phyloP scores from a whole-genome alignment of 2,113 vertebrate species.

The Heptranchias perlo region DNA sequence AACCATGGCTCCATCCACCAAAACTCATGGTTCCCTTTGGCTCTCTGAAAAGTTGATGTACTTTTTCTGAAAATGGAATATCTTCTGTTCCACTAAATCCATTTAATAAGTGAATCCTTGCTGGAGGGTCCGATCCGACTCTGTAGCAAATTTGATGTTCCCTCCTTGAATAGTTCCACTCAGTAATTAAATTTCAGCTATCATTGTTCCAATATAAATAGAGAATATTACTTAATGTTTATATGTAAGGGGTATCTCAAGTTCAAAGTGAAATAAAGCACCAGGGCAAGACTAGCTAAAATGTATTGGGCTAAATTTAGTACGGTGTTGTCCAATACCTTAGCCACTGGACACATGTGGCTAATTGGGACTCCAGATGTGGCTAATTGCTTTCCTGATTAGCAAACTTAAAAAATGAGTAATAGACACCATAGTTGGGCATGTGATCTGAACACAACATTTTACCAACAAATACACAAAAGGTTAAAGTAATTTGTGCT shows the following conservation, averaged over 20 bases:
- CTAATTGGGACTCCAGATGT: constrained; percentile 5
- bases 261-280: not conserved
- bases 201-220: not conserved
- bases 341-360: not conserved
- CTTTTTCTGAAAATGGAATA: not conserved
- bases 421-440: not conserved
- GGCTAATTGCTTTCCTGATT: not conserved
- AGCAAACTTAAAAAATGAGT: not conserved
- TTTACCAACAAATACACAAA: no score
- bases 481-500: no score
- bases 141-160: not conserved
- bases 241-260: not conserved
- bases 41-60: not conserved
- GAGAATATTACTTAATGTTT: not conserved
- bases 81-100: not conserved
- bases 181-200: not conserved
- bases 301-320: not conserved
- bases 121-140: not conserved
- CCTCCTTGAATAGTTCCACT: not conserved
- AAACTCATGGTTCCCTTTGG: not conserved
- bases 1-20: not conserved
- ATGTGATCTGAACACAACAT: not conserved
- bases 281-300: not conserved
- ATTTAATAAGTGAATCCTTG: not conserved
- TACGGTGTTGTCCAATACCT: not conserved